Base-by-base conservation (phyloP, 2,797 vertebrate genomes). In the Falco columbarius region DNA sequence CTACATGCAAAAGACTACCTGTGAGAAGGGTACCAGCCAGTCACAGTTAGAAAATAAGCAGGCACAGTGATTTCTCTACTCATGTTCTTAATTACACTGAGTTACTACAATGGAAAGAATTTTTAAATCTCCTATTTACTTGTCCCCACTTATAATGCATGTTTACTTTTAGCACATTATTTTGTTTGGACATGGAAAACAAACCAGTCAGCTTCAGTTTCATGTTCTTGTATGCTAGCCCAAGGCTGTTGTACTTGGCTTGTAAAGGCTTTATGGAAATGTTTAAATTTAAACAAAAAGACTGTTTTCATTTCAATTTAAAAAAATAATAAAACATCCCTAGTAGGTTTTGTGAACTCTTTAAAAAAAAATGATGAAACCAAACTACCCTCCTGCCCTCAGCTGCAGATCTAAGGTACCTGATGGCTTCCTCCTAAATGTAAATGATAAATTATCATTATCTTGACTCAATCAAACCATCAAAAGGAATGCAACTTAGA, bases 81-180 rank as follows among this genome's bases (percentile, higher is more conserved):
- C 67, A 22, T 96, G 93, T 86, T 96, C 90, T 72, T 86, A 84
- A 97, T 95, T 95, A 95, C 76, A 67, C 59, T 80, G 71, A 90
- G 83, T 97, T 95, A 94, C 84, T 91, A 95, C 94, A 95, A 95
- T 63, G 95, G 95, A 97, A 97, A 96, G 94, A 96, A 97, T 96
- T 90, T 81, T 80, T 68, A 65, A 70, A 76, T 89, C 59, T 81
- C 77, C 81, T 89, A 89, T 97, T 95, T 92, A 61, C 74, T 94
- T 27, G 74, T 95, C 77, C 81, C 63, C 86, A 85, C 95, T 97
- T 96, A 73, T 74, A 93, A 95, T 16, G 77, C 90, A 10, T 95
- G 90, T 97, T 97, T 97, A 89, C 97, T 97, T 97, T 95, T 90
- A 95, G 93, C 92, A 97, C 93, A 80, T 97, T 96, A 95, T 95